Evolutionary conservation across 2,797 vertebrate genomes (phyloP).

Genomic region (Muraenolepis orangiensis): DNA sequence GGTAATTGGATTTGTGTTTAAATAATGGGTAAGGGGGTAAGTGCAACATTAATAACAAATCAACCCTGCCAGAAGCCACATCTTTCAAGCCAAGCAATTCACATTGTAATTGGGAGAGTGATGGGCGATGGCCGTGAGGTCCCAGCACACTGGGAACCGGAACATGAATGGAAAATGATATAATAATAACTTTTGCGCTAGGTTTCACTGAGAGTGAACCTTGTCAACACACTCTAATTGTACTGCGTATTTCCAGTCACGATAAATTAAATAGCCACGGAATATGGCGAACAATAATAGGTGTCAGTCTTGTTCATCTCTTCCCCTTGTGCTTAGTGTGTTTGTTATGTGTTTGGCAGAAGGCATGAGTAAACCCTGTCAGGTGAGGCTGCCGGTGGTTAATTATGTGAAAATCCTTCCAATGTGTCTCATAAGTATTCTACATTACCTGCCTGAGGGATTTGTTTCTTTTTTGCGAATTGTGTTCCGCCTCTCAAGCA

Average conservation of each 20-base stretch:
- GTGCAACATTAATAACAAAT: background rate
- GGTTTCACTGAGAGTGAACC: background rate
- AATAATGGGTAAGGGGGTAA: background rate
- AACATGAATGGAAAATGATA: background rate
- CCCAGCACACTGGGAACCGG: background rate
- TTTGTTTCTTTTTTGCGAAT: constrained; percentile 4
- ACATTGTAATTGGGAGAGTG: background rate
- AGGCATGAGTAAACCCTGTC: background rate
- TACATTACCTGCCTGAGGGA: constrained; percentile 3
- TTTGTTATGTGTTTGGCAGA: background rate
- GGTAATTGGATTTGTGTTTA: no score
- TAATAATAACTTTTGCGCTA: background rate
- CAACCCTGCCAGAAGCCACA: background rate
- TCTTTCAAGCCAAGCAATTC: background rate
- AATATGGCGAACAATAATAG: background rate
- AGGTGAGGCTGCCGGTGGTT: background rate
- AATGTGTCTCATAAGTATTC: background rate
- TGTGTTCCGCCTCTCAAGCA: constrained; percentile 4
- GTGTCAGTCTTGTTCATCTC: background rate
- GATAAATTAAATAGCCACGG: background rate
- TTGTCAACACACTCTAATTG: background rate
- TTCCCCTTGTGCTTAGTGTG: background rate
- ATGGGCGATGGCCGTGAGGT: background rate
- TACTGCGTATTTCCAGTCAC: background rate
- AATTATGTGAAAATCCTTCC: background rate